These are phyloP conservation scores for Caretta caretta DNA, from an alignment of 2,113 vertebrate species.

Conservation along the genomic window DNA sequence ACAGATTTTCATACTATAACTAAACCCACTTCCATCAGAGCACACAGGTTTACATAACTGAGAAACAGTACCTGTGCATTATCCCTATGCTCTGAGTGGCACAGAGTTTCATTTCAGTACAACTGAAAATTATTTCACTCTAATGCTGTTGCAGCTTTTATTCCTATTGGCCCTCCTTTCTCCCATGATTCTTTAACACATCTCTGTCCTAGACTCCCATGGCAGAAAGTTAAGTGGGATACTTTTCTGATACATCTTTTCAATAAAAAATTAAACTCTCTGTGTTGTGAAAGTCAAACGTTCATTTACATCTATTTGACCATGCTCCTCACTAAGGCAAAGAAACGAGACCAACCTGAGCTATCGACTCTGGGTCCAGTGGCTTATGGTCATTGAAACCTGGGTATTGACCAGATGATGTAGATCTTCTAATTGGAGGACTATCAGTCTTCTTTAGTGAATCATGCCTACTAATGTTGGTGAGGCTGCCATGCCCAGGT, in stretches of 20 bases:
- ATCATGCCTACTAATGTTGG: constrained; percentile 94
- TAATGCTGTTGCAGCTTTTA: constrained; percentile 16
- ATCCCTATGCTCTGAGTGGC: not conserved
- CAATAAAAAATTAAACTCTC: fast-evolving
- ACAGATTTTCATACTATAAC: not conserved
- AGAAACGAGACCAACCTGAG: constrained; percentile 88
- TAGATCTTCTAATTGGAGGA: constrained; percentile 95
- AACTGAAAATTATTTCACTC: constrained; percentile 10
- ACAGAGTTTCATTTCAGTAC: constrained; percentile 3
- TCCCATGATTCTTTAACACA: not conserved
- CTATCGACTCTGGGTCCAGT: constrained; percentile 96
- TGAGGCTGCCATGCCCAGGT: constrained; percentile 91
- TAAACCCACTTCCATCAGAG: not conserved
- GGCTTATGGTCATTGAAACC: constrained; percentile 93
- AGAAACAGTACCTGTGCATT: not conserved
- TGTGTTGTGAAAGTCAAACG: fast-evolving
- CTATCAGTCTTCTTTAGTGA: constrained; percentile 96
- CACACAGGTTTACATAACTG: not conserved
- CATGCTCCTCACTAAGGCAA: not conserved
- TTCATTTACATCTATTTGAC: not conserved
- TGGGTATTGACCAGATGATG: constrained; percentile 95
- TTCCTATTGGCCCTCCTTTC: not conserved
- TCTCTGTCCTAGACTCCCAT: not conserved
- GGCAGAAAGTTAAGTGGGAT: not conserved
- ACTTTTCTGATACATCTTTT: not conserved